phyloP scores from a whole-genome alignment of 2,113 vertebrate genomes.

The Gallinago jamesoni region DNA sequence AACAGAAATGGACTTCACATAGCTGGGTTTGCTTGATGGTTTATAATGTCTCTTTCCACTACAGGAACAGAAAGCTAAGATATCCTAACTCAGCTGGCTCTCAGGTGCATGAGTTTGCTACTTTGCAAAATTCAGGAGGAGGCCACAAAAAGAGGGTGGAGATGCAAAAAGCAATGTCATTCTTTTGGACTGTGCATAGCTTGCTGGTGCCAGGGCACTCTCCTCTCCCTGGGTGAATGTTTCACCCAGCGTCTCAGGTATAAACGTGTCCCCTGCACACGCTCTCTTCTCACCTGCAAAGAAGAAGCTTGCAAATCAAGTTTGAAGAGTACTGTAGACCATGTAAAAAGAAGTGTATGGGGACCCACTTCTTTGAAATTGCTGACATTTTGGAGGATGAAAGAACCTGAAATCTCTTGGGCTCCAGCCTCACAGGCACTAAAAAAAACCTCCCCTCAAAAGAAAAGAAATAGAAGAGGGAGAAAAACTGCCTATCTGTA shows the following conservation, averaged over 20 bases:
- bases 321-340: neutral
- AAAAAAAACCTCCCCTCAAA: neutral
- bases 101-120: neutral
- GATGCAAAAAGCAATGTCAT: neutral
- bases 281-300: neutral
- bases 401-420: slow-evolving; percentile 20
- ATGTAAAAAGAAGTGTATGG: neutral
- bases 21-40: neutral
- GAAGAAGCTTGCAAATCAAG: neutral
- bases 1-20: neutral
- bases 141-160: neutral
- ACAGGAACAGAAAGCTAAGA: neutral
- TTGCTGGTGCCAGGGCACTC: neutral
- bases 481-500: neutral
- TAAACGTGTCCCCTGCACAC: neutral
- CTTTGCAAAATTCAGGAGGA: neutral
- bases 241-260: neutral
- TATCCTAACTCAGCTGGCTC: neutral
- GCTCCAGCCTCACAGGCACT: neutral
- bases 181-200: neutral
- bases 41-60: neutral
- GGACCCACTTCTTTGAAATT: slow-evolving; percentile 17
- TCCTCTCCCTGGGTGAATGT: neutral
- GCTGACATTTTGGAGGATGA: slow-evolving; percentile 5
- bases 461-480: neutral